Conservation (phyloP, 2,888 invertebrate species). For the Deilephila porcellus region DNA sequence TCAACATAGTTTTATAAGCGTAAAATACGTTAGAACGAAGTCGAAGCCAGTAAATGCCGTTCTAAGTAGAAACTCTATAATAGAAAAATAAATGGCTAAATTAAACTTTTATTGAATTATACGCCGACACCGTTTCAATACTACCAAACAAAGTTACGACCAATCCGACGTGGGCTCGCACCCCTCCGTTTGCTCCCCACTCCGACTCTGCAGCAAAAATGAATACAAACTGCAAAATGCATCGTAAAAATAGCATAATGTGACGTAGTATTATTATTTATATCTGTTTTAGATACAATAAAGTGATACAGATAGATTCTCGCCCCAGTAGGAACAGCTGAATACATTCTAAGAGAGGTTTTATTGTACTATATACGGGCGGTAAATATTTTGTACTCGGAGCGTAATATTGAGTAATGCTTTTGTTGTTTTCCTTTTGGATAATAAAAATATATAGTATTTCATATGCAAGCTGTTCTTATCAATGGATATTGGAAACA, state of each 20-base stretch:
- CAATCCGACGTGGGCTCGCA: not conserved
- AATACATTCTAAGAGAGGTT: not conserved
- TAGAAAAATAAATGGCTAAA: too few relatives aligned
- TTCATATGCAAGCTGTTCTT: not conserved
- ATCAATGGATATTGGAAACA: too few relatives aligned
- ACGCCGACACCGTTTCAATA: not conserved
- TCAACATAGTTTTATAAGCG: too few relatives aligned
- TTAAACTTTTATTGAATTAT: not conserved
- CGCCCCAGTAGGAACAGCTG: slow-evolving; percentile 5
- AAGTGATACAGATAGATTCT: slow-evolving; percentile 21
- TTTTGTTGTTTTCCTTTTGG: not conserved
- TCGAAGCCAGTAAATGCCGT: too few relatives aligned
- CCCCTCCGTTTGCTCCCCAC: not conserved
- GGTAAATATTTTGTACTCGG: not conserved
- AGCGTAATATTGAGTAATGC: not conserved
- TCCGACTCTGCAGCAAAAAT: slow-evolving; percentile 28
- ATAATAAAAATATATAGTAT: not conserved
- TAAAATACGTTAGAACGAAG: too few relatives aligned
- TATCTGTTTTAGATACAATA: slow-evolving; percentile 27
- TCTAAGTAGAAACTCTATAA: too few relatives aligned
- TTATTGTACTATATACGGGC: not conserved
- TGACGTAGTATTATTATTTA: slow-evolving; percentile 28
- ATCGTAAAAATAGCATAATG: slow-evolving; percentile 30
- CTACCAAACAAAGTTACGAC: not conserved
- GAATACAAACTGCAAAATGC: slow-evolving; percentile 35